Percentiles rank a stretch among this genome's conserved stretches.
phyloP scores from a whole-genome alignment of 2,888 invertebrate species.

The Volucella inflata region DNA sequence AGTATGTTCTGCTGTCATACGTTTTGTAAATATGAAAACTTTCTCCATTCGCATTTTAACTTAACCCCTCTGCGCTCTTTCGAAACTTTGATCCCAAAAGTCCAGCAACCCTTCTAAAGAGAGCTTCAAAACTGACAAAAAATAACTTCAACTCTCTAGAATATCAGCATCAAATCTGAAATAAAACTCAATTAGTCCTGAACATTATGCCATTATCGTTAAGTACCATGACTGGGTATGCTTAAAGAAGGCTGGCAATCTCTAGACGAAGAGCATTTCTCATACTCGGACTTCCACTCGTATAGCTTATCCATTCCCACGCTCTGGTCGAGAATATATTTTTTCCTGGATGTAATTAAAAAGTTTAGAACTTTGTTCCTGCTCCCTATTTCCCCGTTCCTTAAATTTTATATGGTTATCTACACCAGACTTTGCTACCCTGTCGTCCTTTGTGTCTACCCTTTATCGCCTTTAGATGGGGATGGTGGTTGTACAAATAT shows the following conservation, averaged over 20 bases:
- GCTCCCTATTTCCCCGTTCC: conserved; percentile 27
- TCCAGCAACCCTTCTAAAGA: neutral
- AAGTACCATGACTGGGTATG: conserved; percentile 41
- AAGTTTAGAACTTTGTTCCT: conserved; percentile 49
- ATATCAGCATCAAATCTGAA: conserved; percentile 63
- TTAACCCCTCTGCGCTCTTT: neutral
- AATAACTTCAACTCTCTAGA: conserved; percentile 8
- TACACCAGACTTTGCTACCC: neutral
- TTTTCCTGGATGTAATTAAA: conserved; percentile 63
- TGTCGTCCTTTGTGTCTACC: too few species aligned
- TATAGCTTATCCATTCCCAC: neutral
- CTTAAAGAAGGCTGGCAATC: neutral
- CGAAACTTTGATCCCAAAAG: neutral
- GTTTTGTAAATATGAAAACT: conserved; percentile 29
- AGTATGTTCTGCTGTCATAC: conserved; percentile 19
- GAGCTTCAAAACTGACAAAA: conserved; percentile 1
- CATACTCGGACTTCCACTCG: neutral
- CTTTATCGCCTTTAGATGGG: neutral
- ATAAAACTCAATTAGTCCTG: conserved; percentile 70
- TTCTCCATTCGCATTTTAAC: conserved; percentile 19
- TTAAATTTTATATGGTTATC: conserved; percentile 46
- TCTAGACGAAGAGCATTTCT: neutral
- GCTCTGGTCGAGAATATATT: conserved; percentile 31
- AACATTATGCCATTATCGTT: conserved; percentile 64
- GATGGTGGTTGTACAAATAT: neutral